Percentiles rank a stretch among this genome's conserved stretches.
Conservation (phyloP, 92 coral and sea anemone species). For the Epizoanthus scotinus region DNA sequence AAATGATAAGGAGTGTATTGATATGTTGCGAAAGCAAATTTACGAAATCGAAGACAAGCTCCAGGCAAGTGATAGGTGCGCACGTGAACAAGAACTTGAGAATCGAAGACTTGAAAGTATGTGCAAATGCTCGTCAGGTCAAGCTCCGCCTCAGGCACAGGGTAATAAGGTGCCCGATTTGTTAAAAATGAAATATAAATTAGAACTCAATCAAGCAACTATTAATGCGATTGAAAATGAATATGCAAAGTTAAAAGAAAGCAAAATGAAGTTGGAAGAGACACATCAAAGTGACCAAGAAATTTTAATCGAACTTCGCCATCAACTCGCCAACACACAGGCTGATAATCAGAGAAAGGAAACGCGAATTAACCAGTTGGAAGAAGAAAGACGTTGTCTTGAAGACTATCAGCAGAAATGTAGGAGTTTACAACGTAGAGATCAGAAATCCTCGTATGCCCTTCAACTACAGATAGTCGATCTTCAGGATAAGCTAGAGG, state of each 20-base stretch:
- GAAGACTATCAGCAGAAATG: slow-evolving; percentile 70
- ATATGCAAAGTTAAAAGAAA: slow-evolving; percentile 53
- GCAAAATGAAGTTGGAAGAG: slow-evolving; percentile 47
- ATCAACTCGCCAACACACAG: slow-evolving; percentile 49
- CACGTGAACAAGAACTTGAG: slow-evolving; percentile 66
- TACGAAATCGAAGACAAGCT: slow-evolving; percentile 68
- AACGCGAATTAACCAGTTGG: slow-evolving; percentile 54
- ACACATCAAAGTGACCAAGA: slow-evolving; percentile 53
- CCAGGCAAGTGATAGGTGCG: slow-evolving; percentile 61
- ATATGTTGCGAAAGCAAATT: slow-evolving; percentile 71
- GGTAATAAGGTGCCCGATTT: slow-evolving; percentile 40
- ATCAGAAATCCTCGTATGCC: slow-evolving; percentile 81
- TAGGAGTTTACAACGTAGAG: slow-evolving; percentile 72
- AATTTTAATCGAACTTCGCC: slow-evolving; percentile 50
- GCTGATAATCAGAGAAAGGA: slow-evolving; percentile 59
- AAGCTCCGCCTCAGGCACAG: slow-evolving; percentile 42
- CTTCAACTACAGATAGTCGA: slow-evolving; percentile 78
- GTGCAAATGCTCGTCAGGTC: slow-evolving; percentile 43
- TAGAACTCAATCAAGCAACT: slow-evolving; percentile 61
- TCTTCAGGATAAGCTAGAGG: slow-evolving; percentile 74
- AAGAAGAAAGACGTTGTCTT: slow-evolving; percentile 61
- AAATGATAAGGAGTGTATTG: slow-evolving; percentile 79
- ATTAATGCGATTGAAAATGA: slow-evolving; percentile 61
- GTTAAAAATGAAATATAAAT: slow-evolving; percentile 44
- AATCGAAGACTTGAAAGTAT: slow-evolving; percentile 44